Conservation (phyloP, 2,888 invertebrate genomes). For the Lithosia quadra region DNA sequence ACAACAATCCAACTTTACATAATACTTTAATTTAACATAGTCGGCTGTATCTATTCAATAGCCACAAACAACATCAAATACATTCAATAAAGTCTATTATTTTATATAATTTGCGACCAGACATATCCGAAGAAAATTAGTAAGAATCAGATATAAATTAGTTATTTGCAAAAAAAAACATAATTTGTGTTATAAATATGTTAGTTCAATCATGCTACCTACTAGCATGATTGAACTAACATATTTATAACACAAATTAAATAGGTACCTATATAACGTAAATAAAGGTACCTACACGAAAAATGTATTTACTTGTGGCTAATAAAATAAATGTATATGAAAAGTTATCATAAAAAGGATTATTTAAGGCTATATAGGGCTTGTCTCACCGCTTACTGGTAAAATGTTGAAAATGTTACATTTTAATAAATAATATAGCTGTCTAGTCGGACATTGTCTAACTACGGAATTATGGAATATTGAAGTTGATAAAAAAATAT, state of each 20-base stretch:
- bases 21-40: slow-evolving; percentile 53
- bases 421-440: too few species aligned
- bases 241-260: slow-evolving; percentile 7
- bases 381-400: background rate
- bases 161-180: background rate
- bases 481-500: too few species aligned
- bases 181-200: slow-evolving; percentile 8
- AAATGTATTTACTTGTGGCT: slow-evolving; percentile 41
- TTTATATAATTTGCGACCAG: background rate
- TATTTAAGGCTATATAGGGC: background rate
- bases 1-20: slow-evolving; percentile 48
- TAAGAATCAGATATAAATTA: background rate
- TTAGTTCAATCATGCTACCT: slow-evolving; percentile 13
- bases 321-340: slow-evolving; percentile 23
- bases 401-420: too few species aligned
- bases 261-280: background rate
- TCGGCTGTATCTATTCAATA: slow-evolving; percentile 32
- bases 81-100: background rate
- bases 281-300: background rate
- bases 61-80: slow-evolving; percentile 39
- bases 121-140: background rate
- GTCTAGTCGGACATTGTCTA: too few species aligned
- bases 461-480: too few species aligned
- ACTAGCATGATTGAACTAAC: slow-evolving; percentile 13
- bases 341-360: slow-evolving; percentile 40